Conservation (phyloP, 1,140 invertebrate genomes). For the Tigriopus japonicus region DNA sequence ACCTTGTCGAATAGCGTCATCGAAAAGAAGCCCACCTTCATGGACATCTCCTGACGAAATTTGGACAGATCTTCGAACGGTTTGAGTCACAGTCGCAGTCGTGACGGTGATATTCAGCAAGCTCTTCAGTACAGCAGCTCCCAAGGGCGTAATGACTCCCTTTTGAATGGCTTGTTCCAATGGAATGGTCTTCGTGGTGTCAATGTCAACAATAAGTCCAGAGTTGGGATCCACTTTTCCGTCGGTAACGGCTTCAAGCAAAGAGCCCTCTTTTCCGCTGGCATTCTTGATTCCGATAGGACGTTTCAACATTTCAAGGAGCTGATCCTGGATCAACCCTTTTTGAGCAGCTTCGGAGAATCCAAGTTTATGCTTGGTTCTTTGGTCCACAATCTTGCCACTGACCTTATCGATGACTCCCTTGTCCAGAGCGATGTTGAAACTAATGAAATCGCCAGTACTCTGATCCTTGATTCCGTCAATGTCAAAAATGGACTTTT, state of each 20-base stretch:
- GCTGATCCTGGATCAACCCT: slow-evolving; percentile 44
- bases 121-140: slow-evolving; percentile 58
- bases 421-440: slow-evolving; percentile 61
- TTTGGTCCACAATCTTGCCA: slow-evolving; percentile 48
- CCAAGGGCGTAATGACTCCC: slow-evolving; percentile 61
- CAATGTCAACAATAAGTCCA: slow-evolving; percentile 59
- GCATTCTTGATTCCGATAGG: slow-evolving; percentile 51
- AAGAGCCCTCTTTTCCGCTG: slow-evolving; percentile 41
- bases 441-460: slow-evolving; percentile 58
- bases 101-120: slow-evolving; percentile 63
- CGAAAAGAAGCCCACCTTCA: slow-evolving; percentile 45
- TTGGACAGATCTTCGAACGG: slow-evolving; percentile 54
- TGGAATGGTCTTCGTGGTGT: slow-evolving; percentile 50
- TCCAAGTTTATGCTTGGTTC: slow-evolving; percentile 47
- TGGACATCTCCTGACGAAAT: slow-evolving; percentile 39
- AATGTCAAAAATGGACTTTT: slow-evolving; percentile 75
- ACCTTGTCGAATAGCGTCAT: slow-evolving; percentile 51
- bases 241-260: slow-evolving; percentile 64
- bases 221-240: slow-evolving; percentile 63
- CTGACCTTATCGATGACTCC: slow-evolving; percentile 54
- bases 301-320: slow-evolving; percentile 60
- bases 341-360: slow-evolving; percentile 34
- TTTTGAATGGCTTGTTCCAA: slow-evolving; percentile 65
- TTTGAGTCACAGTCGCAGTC: slow-evolving; percentile 59
- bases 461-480: slow-evolving; percentile 69